Conservation (phyloP, 2,113 vertebrate species). For the Podiceps cristatus region DNA sequence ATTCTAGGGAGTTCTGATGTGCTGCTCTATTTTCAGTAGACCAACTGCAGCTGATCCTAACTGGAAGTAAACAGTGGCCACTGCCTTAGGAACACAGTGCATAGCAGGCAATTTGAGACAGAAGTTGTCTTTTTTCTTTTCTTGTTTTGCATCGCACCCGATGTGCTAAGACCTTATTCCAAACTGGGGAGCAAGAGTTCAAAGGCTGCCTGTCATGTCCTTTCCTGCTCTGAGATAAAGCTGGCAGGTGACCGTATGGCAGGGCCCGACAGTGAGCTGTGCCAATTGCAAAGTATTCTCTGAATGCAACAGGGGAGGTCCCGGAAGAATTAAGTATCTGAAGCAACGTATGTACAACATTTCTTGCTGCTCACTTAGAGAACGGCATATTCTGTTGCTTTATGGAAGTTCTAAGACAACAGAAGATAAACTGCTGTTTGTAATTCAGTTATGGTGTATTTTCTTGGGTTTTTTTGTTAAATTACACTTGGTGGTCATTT, state of each 20-base stretch:
- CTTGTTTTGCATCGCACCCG: background rate
- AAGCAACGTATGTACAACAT: background rate
- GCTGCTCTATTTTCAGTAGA: background rate
- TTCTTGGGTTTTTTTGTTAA: background rate
- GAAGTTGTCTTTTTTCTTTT: background rate
- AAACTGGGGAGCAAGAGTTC: background rate
- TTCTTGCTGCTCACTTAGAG: background rate
- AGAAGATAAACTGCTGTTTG: background rate
- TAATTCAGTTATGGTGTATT: background rate
- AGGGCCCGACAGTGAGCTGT: background rate
- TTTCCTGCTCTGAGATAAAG: background rate
- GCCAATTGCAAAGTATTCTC: background rate
- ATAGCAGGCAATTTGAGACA: background rate
- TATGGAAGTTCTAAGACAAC: background rate
- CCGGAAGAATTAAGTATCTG: background rate
- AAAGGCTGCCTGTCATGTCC: background rate
- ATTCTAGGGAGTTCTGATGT: background rate
- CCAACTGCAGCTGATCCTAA: background rate
- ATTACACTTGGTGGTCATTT: background rate
- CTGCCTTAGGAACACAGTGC: background rate
- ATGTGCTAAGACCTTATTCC: background rate
- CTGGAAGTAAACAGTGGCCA: background rate
- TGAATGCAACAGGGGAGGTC: background rate
- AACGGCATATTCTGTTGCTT: background rate
- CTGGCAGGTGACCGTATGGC: background rate